A percentile compares a stretch with the other conserved stretches of the same genome.
phyloP scores from a whole-genome alignment of 2,888 invertebrate species.

The Luperina testacea region DNA sequence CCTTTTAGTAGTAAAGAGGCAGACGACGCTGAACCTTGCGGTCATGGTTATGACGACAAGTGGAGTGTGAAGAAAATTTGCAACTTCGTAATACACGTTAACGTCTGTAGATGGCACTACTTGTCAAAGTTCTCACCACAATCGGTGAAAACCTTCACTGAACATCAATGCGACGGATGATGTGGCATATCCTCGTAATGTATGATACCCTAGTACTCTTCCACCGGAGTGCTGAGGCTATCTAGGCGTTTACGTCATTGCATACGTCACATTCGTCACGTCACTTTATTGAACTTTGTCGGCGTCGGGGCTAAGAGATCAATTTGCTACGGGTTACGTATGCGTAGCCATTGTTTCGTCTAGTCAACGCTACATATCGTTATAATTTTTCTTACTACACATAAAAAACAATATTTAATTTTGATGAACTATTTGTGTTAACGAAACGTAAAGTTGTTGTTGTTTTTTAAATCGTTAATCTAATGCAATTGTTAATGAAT shows the following conservation, averaged over 20 bases:
- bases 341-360: background rate
- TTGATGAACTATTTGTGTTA: background rate
- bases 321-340: background rate
- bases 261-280: constrained; percentile 25
- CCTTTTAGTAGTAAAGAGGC: background rate
- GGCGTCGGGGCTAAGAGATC: background rate
- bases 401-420: background rate
- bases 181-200: background rate
- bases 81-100: background rate
- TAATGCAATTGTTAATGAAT: background rate
- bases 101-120: background rate
- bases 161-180: background rate
- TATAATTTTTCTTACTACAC: background rate
- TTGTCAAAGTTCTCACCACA: background rate
- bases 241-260: constrained; percentile 3
- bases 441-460: background rate
- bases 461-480: background rate
- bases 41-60: no score
- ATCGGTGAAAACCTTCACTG: background rate
- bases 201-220: constrained; percentile 38
- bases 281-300: background rate
- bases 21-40: background rate
- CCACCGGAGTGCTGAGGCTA: constrained; percentile 27
- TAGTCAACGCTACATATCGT: background rate
- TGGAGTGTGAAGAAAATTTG: background rate